Conservation (phyloP, 2,888 invertebrate genomes). For the Lasioglossum oenotherae region DNA sequence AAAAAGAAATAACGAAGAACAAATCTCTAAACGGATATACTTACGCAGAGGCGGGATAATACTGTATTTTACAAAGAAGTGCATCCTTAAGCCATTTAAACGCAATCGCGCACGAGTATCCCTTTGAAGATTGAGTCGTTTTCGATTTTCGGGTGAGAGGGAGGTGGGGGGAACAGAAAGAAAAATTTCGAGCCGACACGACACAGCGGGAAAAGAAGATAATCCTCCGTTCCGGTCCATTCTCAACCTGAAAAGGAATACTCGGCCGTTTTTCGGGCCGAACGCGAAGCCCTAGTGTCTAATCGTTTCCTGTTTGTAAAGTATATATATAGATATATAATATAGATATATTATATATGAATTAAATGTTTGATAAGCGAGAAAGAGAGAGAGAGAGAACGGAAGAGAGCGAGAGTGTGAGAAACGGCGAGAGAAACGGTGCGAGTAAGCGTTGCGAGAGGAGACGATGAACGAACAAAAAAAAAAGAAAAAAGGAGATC, state of each 20-base stretch:
- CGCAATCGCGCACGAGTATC: conserved; percentile 57
- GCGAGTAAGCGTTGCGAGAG: conserved; percentile 16
- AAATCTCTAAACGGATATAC: conserved; percentile 74
- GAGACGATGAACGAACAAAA: background rate
- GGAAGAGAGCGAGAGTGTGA: background rate
- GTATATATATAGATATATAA: conserved; percentile 75
- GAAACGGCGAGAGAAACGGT: conserved; percentile 5
- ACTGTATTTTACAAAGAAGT: conserved; percentile 82
- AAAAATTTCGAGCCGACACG: conserved; percentile 6
- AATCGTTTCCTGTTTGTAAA: conserved; percentile 82
- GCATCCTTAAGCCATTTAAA: conserved; percentile 77
- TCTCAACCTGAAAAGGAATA: conserved; percentile 66
- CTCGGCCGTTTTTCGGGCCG: conserved; percentile 67
- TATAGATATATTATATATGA: conserved; percentile 73
- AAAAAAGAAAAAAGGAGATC: conserved; percentile 8
- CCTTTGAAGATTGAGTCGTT: conserved; percentile 49
- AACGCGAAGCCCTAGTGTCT: conserved; percentile 73
- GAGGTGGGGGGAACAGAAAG: background rate
- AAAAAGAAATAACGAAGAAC: conserved; percentile 60
- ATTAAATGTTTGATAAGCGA: conserved; percentile 80
- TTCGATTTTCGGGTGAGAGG: background rate
- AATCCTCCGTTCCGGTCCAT: conserved; percentile 63
- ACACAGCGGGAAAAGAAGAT: conserved; percentile 32
- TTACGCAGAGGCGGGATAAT: conserved; percentile 73
- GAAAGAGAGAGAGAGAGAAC: conserved; percentile 1